phyloP scores from a whole-genome alignment of 2,113 vertebrate genomes.

The Crotalus horridus region DNA sequence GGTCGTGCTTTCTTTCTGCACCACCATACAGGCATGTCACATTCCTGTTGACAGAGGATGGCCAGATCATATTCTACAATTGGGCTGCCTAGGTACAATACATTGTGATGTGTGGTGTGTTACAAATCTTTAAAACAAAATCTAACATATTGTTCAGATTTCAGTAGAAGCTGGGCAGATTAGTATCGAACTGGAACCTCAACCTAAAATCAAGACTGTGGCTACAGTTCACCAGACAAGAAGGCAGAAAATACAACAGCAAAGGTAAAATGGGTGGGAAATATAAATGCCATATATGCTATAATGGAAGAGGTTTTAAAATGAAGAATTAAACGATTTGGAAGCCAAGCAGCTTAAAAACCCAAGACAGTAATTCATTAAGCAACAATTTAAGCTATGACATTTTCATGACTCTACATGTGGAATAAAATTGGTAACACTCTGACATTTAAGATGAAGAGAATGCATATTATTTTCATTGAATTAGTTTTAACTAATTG shows the following conservation, averaged over 20 bases:
- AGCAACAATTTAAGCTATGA: not conserved
- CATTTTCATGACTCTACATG: not conserved
- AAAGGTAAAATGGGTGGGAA: constrained; percentile 69
- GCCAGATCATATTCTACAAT: too few relatives aligned
- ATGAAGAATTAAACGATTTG: not conserved
- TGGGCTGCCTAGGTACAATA: too few relatives aligned
- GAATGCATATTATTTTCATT: not conserved
- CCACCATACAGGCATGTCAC: not conserved
- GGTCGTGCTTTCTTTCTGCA: not conserved
- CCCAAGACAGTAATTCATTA: not conserved
- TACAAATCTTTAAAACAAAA: not conserved
- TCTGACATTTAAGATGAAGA: not conserved
- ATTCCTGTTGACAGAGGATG: not conserved
- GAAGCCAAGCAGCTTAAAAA: not conserved
- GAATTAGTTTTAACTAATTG: not conserved
- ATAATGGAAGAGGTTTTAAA: not conserved
- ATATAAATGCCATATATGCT: not conserved
- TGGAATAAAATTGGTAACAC: not conserved
- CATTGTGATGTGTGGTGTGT: not conserved
- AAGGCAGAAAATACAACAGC: constrained; percentile 77
- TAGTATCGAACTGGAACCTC: constrained; percentile 80
- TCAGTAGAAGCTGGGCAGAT: constrained; percentile 83
- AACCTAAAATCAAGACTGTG: constrained; percentile 69
- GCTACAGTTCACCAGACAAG: constrained; percentile 86
- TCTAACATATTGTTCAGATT: constrained; percentile 70